Evolutionary conservation across 2,113 vertebrate species (phyloP), one percentile per base, ranked within the genome.

Genomic region (Galemys pyrenaicus): DNA sequence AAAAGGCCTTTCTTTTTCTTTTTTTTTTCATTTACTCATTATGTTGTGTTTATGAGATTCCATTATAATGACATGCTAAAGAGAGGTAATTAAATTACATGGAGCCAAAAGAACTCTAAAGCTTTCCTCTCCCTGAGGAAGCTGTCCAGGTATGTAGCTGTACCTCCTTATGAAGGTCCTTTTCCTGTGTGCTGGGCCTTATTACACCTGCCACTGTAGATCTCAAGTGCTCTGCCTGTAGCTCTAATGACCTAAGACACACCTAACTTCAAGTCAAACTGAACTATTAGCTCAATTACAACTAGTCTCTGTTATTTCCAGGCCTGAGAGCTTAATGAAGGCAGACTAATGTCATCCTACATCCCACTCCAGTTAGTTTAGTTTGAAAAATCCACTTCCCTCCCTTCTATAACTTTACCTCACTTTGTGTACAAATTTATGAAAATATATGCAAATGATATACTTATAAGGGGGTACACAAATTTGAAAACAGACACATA

Each of bases 381-480:
- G 2, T 46, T 17, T 85, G n/a, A 91, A 89, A 94, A 85, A 41
- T 44, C 9, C 24, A 54, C 28, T 81, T 73, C 41, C 22, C 22
- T 70, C 64, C 22, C 46, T 89, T 78, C 37, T 51, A 58, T 30
- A n/a, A 54, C 10, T 87, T 64, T n/a, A 75, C 16, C 17, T 93
- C 44, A 46, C 24, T 56, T 87, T 62, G 35, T 65, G 9, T 58
- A 91, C 46, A 95, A 83, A 93, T 77, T 60, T 41, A 13, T 93
- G 54, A 75, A 94, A 95, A 89, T 75, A 64, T 67, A 95, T 95
- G 80, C 68, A 89, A 91, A 93, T 87, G 22, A 19, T 83, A 81
- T 86, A 54, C 35, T 64, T 80, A 12, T 39, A 83, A 89, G 81
- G 35, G 13, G n/a, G 12, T 62, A 87, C 22, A 75, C 37, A 89